phyloP scores from a whole-genome alignment of 2,888 invertebrate species.

The Ernsta delagoae region DNA sequence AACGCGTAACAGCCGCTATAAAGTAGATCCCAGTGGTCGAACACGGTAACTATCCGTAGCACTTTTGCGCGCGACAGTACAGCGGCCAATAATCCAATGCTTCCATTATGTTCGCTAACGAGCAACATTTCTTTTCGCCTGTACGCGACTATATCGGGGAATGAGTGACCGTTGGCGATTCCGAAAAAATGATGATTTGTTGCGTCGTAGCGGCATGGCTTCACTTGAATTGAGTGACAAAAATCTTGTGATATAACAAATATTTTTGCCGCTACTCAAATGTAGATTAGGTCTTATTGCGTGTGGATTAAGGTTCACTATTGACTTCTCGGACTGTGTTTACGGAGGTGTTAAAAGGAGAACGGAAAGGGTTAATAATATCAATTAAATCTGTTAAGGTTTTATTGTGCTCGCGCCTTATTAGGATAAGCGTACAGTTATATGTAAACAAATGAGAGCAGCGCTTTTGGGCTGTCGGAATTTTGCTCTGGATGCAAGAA shows the following conservation, averaged over 20 bases:
- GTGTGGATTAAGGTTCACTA: neutral
- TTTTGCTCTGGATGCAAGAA: slow-evolving; percentile 44
- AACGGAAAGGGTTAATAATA: slow-evolving; percentile 66
- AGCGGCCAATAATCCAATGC: slow-evolving; percentile 66
- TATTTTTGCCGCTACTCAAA: neutral
- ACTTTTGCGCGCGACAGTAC: slow-evolving; percentile 54
- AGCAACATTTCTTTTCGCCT: slow-evolving; percentile 70
- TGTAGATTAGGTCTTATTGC: slow-evolving; percentile 9
- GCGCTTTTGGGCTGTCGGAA: slow-evolving; percentile 37
- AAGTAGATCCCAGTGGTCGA: slow-evolving; percentile 15
- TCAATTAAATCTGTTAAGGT: slow-evolving; percentile 75
- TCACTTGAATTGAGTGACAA: slow-evolving; percentile 78
- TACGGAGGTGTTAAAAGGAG: slow-evolving; percentile 60
- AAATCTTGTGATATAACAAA: slow-evolving; percentile 57
- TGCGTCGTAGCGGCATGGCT: slow-evolving; percentile 64
- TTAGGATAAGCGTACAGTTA: slow-evolving; percentile 49
- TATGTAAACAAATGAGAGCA: slow-evolving; percentile 49
- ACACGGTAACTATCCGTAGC: slow-evolving; percentile 19
- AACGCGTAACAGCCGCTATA: slow-evolving; percentile 37
- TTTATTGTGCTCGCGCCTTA: slow-evolving; percentile 60
- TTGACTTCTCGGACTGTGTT: slow-evolving; percentile 8
- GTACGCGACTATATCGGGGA: slow-evolving; percentile 61
- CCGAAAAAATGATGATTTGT: slow-evolving; percentile 81
- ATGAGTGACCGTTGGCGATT: slow-evolving; percentile 57
- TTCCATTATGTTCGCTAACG: slow-evolving; percentile 76